Evolutionary conservation across 1,140 invertebrate species (phyloP).

Genomic region (Drosophila gunungcola): DNA sequence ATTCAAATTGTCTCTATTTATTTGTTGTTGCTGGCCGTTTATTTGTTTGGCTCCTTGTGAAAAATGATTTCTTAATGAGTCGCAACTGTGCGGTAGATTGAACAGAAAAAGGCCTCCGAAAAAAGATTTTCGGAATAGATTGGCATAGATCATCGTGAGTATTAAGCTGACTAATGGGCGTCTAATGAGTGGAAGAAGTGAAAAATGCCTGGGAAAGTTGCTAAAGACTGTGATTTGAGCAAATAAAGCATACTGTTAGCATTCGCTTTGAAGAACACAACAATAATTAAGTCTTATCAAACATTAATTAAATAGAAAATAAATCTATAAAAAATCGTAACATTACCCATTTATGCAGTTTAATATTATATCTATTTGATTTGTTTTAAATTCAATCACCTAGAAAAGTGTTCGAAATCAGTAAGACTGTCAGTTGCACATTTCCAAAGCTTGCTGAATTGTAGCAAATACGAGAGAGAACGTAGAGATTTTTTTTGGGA

Average conservation of each 20-base stretch:
- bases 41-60: conserved; percentile 46
- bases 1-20: conserved; percentile 44
- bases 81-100: conserved; percentile 38
- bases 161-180: conserved; percentile 38
- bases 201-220: conserved; percentile 11
- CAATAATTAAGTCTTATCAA: too few species aligned
- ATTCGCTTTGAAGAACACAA: too few species aligned
- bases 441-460: background rate
- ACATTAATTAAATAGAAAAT: too few species aligned
- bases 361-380: too few species aligned
- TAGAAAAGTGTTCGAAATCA: too few species aligned
- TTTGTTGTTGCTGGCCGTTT: conserved; percentile 23
- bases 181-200: conserved; percentile 38
- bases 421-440: background rate
- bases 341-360: too few species aligned
- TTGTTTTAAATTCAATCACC: too few species aligned
- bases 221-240: background rate
- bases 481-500: background rate
- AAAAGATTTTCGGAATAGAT: conserved; percentile 13
- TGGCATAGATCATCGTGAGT: conserved; percentile 34
- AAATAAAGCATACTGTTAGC: background rate
- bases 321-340: background rate
- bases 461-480: background rate
- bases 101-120: conserved; percentile 5
- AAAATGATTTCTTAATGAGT: conserved; percentile 64